phyloP scores from a whole-genome alignment of 64 coral and sea anemone genomes.

The Porites australiensis region DNA sequence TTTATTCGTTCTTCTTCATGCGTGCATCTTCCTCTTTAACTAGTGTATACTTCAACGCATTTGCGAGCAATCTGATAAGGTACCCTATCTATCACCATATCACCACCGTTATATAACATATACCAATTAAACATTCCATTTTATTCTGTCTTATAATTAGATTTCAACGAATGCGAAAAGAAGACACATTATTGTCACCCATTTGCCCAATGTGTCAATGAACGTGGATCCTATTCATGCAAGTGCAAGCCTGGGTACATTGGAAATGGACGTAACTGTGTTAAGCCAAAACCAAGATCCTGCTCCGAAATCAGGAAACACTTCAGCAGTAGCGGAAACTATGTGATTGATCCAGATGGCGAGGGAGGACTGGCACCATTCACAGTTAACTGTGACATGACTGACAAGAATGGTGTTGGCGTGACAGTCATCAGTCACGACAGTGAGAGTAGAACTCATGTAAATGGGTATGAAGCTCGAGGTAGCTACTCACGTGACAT shows the following conservation, averaged over 20 bases:
- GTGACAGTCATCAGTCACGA: constrained; percentile 59
- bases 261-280: too few relatives aligned
- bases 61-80: too few relatives aligned
- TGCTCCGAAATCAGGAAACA: too few relatives aligned
- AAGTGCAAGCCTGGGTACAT: not conserved
- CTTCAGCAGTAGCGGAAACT: not conserved
- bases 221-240: not conserved
- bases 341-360: not conserved
- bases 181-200: not conserved
- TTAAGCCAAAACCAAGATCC: too few relatives aligned
- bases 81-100: too few relatives aligned
- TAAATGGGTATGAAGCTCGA: not conserved
- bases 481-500: not conserved
- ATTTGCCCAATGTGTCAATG: not conserved
- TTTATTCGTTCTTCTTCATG: too few relatives aligned
- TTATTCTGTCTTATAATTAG: not conserved
- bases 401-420: constrained; percentile 49
- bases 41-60: too few relatives aligned
- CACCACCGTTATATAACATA: too few relatives aligned
- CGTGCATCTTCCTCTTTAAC: too few relatives aligned
- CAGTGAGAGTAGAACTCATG: not conserved
- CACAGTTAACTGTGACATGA: constrained; percentile 49
- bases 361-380: not conserved
- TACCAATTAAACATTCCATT: not conserved
- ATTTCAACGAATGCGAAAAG: not conserved